Conservation (phyloP, 2,113 vertebrate species). For the Orcinus orca region DNA sequence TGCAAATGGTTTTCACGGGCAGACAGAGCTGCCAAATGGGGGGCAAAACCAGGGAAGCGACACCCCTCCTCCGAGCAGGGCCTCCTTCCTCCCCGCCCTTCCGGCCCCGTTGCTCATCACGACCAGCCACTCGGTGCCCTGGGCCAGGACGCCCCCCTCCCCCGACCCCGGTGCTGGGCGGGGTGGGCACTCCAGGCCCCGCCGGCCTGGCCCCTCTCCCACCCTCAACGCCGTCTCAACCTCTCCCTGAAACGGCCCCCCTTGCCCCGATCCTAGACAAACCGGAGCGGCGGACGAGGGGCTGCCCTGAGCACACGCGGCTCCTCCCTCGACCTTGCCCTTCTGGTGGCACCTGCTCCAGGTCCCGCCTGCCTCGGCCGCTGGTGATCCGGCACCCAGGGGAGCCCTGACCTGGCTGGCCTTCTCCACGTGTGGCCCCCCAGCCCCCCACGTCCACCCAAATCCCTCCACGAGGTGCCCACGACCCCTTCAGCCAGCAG, state of each 20-base stretch:
- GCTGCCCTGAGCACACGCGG: background rate
- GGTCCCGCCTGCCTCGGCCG: rapidly evolving
- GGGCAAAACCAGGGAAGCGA: too few species aligned
- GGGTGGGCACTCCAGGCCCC: too few species aligned
- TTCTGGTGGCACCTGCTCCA: rapidly evolving
- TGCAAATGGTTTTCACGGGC: background rate
- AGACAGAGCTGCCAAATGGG: background rate
- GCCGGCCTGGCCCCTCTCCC: too few species aligned
- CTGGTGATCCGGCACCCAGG: background rate
- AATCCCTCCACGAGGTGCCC: too few species aligned
- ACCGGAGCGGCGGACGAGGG: rapidly evolving
- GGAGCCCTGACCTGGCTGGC: background rate
- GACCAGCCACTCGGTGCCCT: rapidly evolving
- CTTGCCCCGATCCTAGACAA: background rate
- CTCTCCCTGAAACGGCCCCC: too few species aligned
- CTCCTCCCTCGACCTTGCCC: background rate
- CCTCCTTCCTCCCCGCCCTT: too few species aligned
- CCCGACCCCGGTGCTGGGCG: rapidly evolving
- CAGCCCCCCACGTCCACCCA: too few species aligned
- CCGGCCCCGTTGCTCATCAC: background rate
- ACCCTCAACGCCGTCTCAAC: background rate
- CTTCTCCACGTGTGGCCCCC: too few species aligned
- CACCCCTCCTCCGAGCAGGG: background rate
- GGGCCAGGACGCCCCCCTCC: rapidly evolving
- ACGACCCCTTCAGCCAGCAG: too few species aligned